A percentile compares a stretch with the other conserved stretches of the same genome.
phyloP scores from a whole-genome alignment of 2,113 vertebrate species.

The Corythornis madagascariensis region DNA sequence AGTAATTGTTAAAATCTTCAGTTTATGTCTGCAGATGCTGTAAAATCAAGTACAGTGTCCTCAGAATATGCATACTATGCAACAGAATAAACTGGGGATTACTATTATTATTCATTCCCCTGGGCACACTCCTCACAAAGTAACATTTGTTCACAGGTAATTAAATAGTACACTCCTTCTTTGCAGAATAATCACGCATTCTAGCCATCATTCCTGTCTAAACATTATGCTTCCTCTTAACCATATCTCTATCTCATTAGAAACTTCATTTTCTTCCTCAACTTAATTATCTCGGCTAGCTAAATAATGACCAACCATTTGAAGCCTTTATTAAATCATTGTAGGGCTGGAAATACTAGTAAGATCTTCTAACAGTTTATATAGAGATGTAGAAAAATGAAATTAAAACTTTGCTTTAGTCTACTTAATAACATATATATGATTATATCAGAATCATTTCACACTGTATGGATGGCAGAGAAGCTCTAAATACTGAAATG shows the following conservation, averaged over 20 bases:
- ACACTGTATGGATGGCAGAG: background rate
- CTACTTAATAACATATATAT: background rate
- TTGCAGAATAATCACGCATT: background rate
- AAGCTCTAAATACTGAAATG: background rate
- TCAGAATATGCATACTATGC: background rate
- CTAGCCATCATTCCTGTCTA: background rate
- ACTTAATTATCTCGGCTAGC: background rate
- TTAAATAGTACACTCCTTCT: background rate
- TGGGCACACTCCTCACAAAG: background rate
- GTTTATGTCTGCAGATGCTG: slow-evolving; percentile 22
- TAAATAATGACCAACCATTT: background rate
- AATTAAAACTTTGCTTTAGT: background rate
- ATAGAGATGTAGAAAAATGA: background rate
- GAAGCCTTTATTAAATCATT: background rate
- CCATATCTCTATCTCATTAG: background rate
- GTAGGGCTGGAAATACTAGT: background rate
- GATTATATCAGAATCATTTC: background rate
- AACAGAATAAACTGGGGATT: background rate
- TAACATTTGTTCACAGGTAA: background rate
- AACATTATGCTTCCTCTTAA: background rate
- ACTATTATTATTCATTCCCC: background rate
- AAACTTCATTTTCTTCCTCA: background rate
- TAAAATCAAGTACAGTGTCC: background rate
- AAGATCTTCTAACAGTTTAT: background rate
- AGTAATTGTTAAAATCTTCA: slow-evolving; percentile 7